These are phyloP conservation scores for Liopterus haemorrhoidalis DNA, from an alignment of 2,888 invertebrate species.

Conservation along the genomic window DNA sequence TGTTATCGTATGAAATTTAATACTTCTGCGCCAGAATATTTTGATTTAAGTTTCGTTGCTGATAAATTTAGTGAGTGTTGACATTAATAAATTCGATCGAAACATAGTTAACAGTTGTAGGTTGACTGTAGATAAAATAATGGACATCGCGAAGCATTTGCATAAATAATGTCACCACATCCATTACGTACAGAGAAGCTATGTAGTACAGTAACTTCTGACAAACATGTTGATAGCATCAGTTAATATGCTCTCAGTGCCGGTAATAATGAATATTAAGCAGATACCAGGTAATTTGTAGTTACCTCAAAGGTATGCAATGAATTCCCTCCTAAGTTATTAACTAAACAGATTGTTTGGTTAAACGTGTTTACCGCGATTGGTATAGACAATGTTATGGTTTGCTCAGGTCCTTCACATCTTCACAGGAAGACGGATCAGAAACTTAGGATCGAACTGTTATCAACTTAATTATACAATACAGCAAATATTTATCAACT, in stretches of 20 bases:
- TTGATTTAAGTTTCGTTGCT: too few relatives aligned
- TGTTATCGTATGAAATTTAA: too few relatives aligned
- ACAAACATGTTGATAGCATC: not conserved
- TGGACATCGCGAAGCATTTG: not conserved
- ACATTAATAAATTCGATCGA: constrained; percentile 1
- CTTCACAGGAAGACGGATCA: too few relatives aligned
- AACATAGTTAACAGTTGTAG: not conserved
- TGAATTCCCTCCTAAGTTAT: too few relatives aligned
- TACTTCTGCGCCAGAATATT: too few relatives aligned
- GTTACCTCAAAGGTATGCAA: not conserved
- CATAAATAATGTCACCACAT: not conserved
- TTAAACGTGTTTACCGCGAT: not conserved
- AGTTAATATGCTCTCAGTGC: not conserved
- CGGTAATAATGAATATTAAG: constrained; percentile 3
- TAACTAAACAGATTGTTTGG: constrained; percentile 5
- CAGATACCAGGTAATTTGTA: constrained; percentile 6
- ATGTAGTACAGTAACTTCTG: not conserved
- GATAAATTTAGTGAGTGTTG: too few relatives aligned
- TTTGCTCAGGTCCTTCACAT: too few relatives aligned
- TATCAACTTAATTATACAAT: too few relatives aligned
- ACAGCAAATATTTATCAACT: too few relatives aligned
- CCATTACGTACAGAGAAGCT: not conserved
- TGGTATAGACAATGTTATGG: too few relatives aligned
- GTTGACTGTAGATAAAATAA: not conserved
- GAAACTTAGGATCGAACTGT: too few relatives aligned